phyloP scores from a whole-genome alignment of 2,113 vertebrate genomes.

The Tyto alba region DNA sequence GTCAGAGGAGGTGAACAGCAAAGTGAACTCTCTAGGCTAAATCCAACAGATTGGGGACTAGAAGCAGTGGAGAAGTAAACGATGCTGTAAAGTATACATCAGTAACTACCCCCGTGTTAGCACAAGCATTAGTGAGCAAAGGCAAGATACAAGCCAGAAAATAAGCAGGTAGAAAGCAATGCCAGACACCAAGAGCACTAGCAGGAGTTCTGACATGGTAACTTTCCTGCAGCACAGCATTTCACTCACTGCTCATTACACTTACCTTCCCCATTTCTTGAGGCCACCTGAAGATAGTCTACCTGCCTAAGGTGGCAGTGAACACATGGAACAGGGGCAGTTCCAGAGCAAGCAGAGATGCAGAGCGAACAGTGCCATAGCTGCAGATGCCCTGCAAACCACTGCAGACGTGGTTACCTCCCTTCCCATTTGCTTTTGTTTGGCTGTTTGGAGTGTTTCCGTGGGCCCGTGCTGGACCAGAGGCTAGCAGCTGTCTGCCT shows the following conservation, averaged over 20 bases:
- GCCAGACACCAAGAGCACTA: neutral
- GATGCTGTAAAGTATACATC: neutral
- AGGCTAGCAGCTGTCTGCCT: neutral
- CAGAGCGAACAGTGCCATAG: neutral
- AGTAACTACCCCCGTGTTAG: neutral
- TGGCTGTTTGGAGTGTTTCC: neutral
- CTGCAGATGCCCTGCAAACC: neutral
- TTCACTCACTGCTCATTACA: neutral
- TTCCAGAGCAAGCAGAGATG: neutral
- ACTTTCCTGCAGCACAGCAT: neutral
- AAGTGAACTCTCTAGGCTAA: conserved; percentile 7
- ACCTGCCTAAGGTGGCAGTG: neutral
- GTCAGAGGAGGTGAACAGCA: neutral
- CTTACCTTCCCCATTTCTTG: neutral
- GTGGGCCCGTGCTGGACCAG: accelerated
- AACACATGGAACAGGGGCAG: accelerated
- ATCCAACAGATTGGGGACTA: neutral
- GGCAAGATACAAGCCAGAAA: neutral
- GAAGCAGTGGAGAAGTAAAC: neutral
- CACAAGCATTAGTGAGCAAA: accelerated
- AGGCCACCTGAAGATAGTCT: neutral
- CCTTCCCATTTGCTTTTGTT: neutral
- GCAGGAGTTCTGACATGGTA: neutral
- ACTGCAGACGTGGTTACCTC: accelerated
- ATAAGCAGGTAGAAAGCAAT: neutral